These are phyloP conservation scores for Crocuta crocuta DNA, from an alignment of 2,113 vertebrate species.

Conservation along the genomic window DNA sequence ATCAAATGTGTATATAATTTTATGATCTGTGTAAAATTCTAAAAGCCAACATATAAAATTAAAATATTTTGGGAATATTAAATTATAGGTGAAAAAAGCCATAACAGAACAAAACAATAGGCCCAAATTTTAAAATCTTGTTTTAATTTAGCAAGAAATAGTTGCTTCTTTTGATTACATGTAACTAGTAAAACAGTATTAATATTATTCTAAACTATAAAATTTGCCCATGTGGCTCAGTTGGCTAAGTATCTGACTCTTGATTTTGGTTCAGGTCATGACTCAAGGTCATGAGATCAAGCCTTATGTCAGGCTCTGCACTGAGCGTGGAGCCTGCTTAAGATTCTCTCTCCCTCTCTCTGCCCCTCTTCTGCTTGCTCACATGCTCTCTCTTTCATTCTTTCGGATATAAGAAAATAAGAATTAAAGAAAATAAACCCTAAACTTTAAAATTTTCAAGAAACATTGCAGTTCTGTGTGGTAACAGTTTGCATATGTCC, in stretches of 20 bases:
- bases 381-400: too few relatives aligned
- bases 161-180: neutral
- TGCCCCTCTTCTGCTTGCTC: too few relatives aligned
- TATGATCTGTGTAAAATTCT: neutral
- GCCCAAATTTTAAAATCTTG: neutral
- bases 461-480: neutral
- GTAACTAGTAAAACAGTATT: neutral
- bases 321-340: too few relatives aligned
- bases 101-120: too few relatives aligned
- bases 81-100: neutral
- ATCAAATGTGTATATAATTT: neutral
- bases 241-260: too few relatives aligned
- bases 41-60: neutral
- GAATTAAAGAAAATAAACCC: too few relatives aligned
- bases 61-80: neutral
- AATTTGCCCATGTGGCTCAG: neutral
- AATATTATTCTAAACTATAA: neutral
- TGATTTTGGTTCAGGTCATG: too few relatives aligned
- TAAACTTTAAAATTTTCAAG: neutral
- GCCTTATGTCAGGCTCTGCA: too few relatives aligned
- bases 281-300: too few relatives aligned
- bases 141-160: conserved; percentile 4
- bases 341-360: too few relatives aligned
- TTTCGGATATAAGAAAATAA: too few relatives aligned
- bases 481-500: neutral